These are phyloP conservation scores for Myopa testacea DNA, from an alignment of 2,888 invertebrate species.

Conservation along the genomic window DNA sequence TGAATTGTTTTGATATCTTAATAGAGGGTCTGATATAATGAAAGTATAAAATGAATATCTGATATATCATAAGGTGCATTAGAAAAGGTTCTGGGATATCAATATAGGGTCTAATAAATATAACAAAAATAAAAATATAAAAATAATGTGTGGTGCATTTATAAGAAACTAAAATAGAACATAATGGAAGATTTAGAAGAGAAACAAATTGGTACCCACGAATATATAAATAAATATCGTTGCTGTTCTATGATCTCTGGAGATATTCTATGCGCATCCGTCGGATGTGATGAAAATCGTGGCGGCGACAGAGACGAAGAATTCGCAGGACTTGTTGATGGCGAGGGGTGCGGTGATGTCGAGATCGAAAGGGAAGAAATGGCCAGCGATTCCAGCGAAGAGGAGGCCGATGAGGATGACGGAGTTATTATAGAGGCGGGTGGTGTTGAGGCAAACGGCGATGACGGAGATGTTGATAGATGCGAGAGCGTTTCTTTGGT, in stretches of 20 bases:
- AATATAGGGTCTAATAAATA: no score
- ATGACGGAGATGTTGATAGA: slow-evolving; percentile 45
- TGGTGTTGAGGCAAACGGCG: slow-evolving; percentile 34
- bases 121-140: no score
- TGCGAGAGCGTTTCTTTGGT: slow-evolving; percentile 39
- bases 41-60: no score
- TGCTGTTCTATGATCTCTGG: slow-evolving; percentile 70
- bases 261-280: slow-evolving; percentile 60
- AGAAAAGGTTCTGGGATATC: no score
- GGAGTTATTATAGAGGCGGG: slow-evolving; percentile 38
- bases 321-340: slow-evolving; percentile 57
- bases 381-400: slow-evolving; percentile 56
- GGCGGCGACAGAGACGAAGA: slow-evolving; percentile 58
- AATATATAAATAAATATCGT: slow-evolving; percentile 69
- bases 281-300: slow-evolving; percentile 47
- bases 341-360: slow-evolving; percentile 46
- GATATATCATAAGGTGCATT: no score
- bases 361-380: slow-evolving; percentile 37
- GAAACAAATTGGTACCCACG: slow-evolving; percentile 65
- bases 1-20: no score
- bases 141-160: no score
- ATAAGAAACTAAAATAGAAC: no score
- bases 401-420: slow-evolving; percentile 51
- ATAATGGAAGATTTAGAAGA: no score
- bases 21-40: no score